phyloP scores from a whole-genome alignment of 2,888 invertebrate species.

The Sinopyrophorus schimmeli region DNA sequence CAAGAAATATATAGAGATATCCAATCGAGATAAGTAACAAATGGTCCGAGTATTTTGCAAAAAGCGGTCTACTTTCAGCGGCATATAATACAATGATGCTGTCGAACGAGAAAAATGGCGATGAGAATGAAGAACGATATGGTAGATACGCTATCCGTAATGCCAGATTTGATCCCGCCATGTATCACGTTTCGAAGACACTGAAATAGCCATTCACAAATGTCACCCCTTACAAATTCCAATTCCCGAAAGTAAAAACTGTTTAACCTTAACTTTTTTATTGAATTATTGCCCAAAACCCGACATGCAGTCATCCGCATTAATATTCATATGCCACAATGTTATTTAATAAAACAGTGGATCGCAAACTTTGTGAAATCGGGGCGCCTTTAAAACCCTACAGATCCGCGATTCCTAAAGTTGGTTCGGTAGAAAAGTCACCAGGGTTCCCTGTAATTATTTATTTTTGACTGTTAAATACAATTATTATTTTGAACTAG shows the following conservation, averaged over 20 bases:
- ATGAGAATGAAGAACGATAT: slow-evolving; percentile 40
- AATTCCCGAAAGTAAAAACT: slow-evolving; percentile 20
- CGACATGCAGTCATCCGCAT: too few species aligned
- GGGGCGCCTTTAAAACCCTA: too few species aligned
- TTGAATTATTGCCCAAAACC: too few species aligned
- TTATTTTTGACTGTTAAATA: too few species aligned
- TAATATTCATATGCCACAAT: too few species aligned
- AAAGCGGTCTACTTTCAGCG: slow-evolving; percentile 30
- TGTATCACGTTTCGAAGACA: slow-evolving; percentile 33
- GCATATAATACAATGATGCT: slow-evolving; percentile 36
- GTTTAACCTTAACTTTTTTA: too few species aligned
- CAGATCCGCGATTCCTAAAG: too few species aligned
- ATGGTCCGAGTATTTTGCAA: slow-evolving; percentile 35
- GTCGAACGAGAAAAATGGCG: slow-evolving; percentile 38
- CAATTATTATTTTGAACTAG: too few species aligned
- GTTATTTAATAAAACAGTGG: too few species aligned
- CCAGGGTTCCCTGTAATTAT: too few species aligned
- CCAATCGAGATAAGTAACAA: slow-evolving; percentile 49
- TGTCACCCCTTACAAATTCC: slow-evolving; percentile 27
- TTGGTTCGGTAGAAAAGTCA: too few species aligned
- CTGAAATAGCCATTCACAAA: slow-evolving; percentile 28
- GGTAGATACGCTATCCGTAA: slow-evolving; percentile 38
- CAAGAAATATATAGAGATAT: slow-evolving; percentile 44
- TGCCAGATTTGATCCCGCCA: slow-evolving; percentile 38
- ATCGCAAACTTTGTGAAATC: too few species aligned